These are phyloP conservation scores for Chondrosia reniformis DNA, from an alignment of 37 sponge, comb jelly and placozoan species.

Conservation along the genomic window DNA sequence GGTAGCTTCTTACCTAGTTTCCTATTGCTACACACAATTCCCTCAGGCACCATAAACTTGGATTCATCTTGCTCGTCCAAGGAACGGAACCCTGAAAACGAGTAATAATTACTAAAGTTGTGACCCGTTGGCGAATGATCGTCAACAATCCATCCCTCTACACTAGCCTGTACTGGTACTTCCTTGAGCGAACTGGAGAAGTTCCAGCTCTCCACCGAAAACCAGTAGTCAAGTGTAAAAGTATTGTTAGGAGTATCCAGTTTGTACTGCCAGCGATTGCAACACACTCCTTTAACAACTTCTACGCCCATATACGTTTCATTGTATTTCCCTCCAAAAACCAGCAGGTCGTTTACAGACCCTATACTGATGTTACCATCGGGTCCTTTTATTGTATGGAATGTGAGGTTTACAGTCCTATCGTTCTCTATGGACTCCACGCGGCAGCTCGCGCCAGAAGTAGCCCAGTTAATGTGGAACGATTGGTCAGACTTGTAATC, in stretches of 20 bases:
- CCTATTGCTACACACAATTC: constrained; percentile 37
- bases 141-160: neutral
- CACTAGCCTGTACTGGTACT: neutral
- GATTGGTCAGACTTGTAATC: constrained; percentile 28
- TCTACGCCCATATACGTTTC: constrained; percentile 27
- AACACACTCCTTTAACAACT: constrained; percentile 31
- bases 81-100: too few relatives aligned
- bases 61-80: neutral
- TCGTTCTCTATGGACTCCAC: neutral
- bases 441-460: constrained; percentile 10
- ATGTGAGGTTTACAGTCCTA: neutral
- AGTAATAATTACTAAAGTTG: too few relatives aligned
- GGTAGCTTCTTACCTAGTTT: neutral
- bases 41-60: constrained; percentile 19
- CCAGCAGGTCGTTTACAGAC: neutral
- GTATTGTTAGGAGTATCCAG: neutral
- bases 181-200: neutral
- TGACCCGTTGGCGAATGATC: neutral
- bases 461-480: neutral
- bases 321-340: neutral
- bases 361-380: constrained; percentile 44
- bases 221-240: constrained; percentile 50
- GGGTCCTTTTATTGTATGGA: neutral
- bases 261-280: constrained; percentile 47
- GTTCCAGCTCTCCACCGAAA: constrained; percentile 18